Evolutionary conservation across 2,113 vertebrate genomes (phyloP).

Genomic region (Coracopsis vasa): DNA sequence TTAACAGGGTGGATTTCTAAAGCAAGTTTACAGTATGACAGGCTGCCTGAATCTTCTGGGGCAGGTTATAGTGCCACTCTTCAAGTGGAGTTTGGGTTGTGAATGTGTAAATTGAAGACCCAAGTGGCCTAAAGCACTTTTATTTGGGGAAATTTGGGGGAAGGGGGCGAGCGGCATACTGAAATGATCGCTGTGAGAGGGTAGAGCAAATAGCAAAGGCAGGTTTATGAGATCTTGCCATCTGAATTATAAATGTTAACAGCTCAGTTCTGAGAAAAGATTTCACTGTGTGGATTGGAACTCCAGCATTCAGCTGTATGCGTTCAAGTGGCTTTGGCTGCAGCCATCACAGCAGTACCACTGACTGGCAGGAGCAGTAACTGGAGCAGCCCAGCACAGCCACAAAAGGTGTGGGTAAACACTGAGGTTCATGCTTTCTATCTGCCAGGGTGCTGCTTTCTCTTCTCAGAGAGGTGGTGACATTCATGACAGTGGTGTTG

Average conservation of each 20-base stretch:
- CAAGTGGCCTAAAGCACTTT: not conserved
- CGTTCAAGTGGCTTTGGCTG: not conserved
- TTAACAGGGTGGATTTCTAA: not conserved
- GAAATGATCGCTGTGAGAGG: not conserved
- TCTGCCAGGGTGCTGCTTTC: not conserved
- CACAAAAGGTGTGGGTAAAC: not conserved
- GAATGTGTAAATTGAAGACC: not conserved
- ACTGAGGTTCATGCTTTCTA: fast-evolving
- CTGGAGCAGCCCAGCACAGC: not conserved
- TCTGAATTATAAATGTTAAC: not conserved
- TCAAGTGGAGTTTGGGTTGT: not conserved
- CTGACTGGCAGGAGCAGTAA: fast-evolving
- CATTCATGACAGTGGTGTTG: not conserved
- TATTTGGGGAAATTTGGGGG: not conserved
- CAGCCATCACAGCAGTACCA: not conserved
- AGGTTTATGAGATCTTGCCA: not conserved
- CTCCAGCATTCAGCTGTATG: not conserved
- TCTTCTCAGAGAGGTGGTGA: not conserved
- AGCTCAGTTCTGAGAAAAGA: not conserved
- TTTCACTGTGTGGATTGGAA: not conserved
- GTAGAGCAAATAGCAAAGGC: not conserved
- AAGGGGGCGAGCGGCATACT: not conserved
- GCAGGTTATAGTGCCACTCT: not conserved
- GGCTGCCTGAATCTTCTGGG: not conserved
- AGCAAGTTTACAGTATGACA: not conserved